Conservation (phyloP, 2,888 invertebrate species). For the Mechanitis messenoides region DNA sequence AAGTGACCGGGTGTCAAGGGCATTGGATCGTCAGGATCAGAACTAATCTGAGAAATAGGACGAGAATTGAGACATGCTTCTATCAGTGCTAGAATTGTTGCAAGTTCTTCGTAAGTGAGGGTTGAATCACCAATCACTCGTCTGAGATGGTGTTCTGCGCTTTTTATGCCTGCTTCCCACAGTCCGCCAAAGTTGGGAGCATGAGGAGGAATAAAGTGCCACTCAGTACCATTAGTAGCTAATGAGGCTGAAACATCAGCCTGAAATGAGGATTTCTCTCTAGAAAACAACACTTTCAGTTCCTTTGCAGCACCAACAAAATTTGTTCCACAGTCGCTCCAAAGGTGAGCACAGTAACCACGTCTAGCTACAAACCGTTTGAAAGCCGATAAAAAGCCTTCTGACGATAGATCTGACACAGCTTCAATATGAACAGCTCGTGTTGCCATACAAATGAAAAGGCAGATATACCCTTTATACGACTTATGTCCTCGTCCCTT, state of each 20-base stretch:
- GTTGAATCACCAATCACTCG: too few species aligned
- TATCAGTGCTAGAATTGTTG: too few species aligned
- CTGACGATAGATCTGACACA: slow-evolving; percentile 20
- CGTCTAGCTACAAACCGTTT: slow-evolving; percentile 25
- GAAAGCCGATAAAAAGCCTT: slow-evolving; percentile 27
- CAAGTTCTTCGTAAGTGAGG: too few species aligned
- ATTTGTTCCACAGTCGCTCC: slow-evolving; percentile 26
- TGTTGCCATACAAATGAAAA: slow-evolving; percentile 23
- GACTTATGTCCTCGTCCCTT: slow-evolving; percentile 19
- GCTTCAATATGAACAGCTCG: slow-evolving; percentile 24
- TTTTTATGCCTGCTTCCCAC: slow-evolving; percentile 10
- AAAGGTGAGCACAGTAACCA: slow-evolving; percentile 23
- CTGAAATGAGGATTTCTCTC: not conserved
- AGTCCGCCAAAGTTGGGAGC: slow-evolving; percentile 9
- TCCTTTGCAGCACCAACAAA: slow-evolving; percentile 22
- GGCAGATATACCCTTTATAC: slow-evolving; percentile 13
- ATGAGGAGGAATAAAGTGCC: slow-evolving; percentile 11
- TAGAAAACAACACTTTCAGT: slow-evolving; percentile 10
- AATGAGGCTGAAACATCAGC: too few species aligned
- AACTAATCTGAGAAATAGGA: too few species aligned
- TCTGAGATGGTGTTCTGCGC: not conserved
- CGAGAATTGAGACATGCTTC: too few species aligned
- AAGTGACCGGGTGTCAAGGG: too few species aligned
- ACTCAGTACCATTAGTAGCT: too few species aligned
- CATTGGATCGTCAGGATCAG: too few species aligned